Conservation (phyloP, 2,888 invertebrate genomes). For the Petrophora chlorosata region DNA sequence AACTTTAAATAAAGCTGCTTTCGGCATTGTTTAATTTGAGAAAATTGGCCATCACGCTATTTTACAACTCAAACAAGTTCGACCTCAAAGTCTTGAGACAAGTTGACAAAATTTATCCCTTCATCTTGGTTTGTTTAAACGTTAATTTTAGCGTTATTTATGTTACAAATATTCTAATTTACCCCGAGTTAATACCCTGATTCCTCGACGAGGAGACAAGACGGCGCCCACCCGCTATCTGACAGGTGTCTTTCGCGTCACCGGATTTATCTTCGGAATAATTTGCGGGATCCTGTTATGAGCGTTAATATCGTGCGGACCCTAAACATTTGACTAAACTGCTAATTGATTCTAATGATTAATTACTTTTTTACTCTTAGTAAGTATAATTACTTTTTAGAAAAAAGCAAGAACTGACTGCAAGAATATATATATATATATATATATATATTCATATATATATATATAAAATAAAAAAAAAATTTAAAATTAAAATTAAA, state of each 20-base stretch:
- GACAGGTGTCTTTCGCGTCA: constrained; percentile 76
- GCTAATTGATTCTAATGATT: too few species aligned
- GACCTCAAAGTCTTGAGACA: constrained; percentile 54
- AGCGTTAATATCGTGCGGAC: constrained; percentile 20
- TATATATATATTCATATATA: too few species aligned
- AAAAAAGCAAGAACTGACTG: too few species aligned
- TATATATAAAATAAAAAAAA: too few species aligned
- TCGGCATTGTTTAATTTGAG: constrained; percentile 16
- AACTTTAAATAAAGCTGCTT: too few species aligned
- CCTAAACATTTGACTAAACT: too few species aligned
- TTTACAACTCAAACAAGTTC: constrained; percentile 44
- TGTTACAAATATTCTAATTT: constrained; percentile 74
- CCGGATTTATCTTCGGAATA: constrained; percentile 71
- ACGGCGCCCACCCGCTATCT: constrained; percentile 61
- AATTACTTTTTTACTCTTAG: too few species aligned
- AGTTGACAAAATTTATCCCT: constrained; percentile 68
- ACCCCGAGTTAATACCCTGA: constrained; percentile 63
- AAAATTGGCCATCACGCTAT: constrained; percentile 37
- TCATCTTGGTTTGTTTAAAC: constrained; percentile 67
- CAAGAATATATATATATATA: too few species aligned
- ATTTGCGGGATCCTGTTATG: constrained; percentile 50
- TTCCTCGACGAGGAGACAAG: constrained; percentile 57
- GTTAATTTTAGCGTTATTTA: constrained; percentile 75
- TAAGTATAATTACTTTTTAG: too few species aligned
- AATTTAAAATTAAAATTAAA: too few species aligned